These are phyloP conservation scores for Acleris sparsana DNA, from an alignment of 2,888 invertebrate species.

Conservation along the genomic window DNA sequence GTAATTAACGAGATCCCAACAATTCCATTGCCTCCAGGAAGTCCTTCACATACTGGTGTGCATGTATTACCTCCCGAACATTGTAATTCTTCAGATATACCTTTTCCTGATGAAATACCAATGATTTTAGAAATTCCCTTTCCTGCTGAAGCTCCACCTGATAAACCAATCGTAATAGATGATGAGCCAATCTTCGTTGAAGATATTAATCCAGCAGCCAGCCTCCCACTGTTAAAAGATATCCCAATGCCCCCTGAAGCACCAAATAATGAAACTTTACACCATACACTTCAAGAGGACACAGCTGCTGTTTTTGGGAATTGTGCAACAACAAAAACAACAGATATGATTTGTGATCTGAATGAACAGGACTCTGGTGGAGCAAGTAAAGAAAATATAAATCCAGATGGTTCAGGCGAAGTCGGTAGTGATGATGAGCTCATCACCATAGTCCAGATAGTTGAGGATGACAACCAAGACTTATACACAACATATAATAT, in stretches of 20 bases:
- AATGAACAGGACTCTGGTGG: constrained; percentile 41
- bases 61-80: background rate
- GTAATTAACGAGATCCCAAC: constrained; percentile 6
- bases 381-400: constrained; percentile 42
- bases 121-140: constrained; percentile 27
- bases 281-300: constrained; percentile 13
- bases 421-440: constrained; percentile 76
- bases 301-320: constrained; percentile 26
- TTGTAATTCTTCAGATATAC: constrained; percentile 7
- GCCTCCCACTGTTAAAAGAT: constrained; percentile 27
- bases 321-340: constrained; percentile 32
- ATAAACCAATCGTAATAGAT: constrained; percentile 9
- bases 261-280: constrained; percentile 18
- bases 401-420: constrained; percentile 53
- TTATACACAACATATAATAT: constrained; percentile 64
- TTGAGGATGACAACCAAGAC: constrained; percentile 76
- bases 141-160: constrained; percentile 14
- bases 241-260: constrained; percentile 28
- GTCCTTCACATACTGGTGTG: constrained; percentile 2
- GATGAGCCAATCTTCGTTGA: background rate
- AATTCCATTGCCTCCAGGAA: constrained; percentile 15
- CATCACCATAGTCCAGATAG: constrained; percentile 78
- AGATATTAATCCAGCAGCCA: constrained; percentile 4
- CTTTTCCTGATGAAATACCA: constrained; percentile 20
- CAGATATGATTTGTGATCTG: constrained; percentile 17